Conservation (phyloP, 2,888 invertebrate species). For the Metallyticus violacea region DNA sequence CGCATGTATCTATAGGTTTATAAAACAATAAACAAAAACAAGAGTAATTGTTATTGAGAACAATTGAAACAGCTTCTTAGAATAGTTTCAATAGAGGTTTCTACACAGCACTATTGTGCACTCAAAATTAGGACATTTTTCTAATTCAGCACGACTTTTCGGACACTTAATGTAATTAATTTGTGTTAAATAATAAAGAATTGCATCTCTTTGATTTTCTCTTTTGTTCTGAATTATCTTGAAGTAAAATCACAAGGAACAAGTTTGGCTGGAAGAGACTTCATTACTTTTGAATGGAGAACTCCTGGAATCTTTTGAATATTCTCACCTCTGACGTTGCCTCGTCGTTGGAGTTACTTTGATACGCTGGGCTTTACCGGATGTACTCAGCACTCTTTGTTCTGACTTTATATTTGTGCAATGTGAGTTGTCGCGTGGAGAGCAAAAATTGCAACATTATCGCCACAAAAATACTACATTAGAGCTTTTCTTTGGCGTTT, state of each 20-base stretch:
- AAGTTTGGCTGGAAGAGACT: background rate
- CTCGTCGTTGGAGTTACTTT: background rate
- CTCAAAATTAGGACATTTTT: too few species aligned
- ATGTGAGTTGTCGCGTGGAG: background rate
- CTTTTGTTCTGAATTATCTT: too few species aligned
- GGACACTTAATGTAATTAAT: too few species aligned
- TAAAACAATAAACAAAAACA: too few species aligned
- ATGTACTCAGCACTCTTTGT: background rate
- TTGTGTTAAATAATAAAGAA: background rate
- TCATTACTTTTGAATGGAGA: background rate
- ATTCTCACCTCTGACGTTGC: background rate
- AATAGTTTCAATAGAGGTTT: too few species aligned
- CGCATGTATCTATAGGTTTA: too few species aligned
- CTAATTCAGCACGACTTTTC: too few species aligned
- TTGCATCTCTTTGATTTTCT: background rate
- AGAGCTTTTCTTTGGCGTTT: background rate
- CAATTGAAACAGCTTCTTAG: too few species aligned
- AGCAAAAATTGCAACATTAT: background rate
- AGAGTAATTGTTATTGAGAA: too few species aligned
- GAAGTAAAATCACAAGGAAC: background rate
- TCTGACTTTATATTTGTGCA: background rate
- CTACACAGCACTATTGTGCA: too few species aligned
- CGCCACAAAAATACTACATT: background rate
- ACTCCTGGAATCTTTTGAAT: background rate
- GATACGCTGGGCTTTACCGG: background rate